Evolutionary conservation across 2,113 vertebrate species (phyloP).

Genomic region (Dasyurus viverrinus): DNA sequence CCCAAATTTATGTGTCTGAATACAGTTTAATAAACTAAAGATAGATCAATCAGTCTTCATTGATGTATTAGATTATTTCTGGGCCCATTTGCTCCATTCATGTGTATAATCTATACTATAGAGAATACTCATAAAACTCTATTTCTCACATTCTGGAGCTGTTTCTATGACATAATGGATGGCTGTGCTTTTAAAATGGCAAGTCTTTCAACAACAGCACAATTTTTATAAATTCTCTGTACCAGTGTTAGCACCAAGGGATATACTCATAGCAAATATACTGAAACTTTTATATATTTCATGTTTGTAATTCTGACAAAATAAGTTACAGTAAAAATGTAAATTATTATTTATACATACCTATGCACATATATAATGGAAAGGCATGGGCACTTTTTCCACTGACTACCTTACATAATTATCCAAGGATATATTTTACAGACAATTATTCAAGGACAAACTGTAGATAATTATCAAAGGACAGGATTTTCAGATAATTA

Average conservation of each 20-base stretch:
- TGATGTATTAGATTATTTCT: slow-evolving; percentile 5
- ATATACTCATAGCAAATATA: neutral
- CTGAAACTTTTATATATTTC: neutral
- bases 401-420: slow-evolving; percentile 10
- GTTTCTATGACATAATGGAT: slow-evolving; percentile 38
- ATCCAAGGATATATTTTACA: slow-evolving; percentile 30
- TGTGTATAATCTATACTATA: neutral
- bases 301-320: neutral
- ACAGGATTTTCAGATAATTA: slow-evolving; percentile 48
- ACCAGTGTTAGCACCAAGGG: slow-evolving; percentile 12
- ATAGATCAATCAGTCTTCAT: neutral
- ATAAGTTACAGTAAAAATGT: neutral
- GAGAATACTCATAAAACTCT: slow-evolving; percentile 39
- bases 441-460: slow-evolving; percentile 44
- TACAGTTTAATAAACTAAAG: slow-evolving; percentile 32
- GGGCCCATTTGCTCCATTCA: slow-evolving; percentile 35
- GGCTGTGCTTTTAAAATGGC: slow-evolving; percentile 4
- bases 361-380: slow-evolving; percentile 12
- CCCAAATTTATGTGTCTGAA: slow-evolving; percentile 40
- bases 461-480: slow-evolving; percentile 28
- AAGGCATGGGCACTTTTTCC: neutral
- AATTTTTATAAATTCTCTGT: slow-evolving; percentile 35
- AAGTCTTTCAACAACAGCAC: slow-evolving; percentile 51
- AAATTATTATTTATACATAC: slow-evolving; percentile 26
- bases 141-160: neutral